phyloP scores from a whole-genome alignment of 2,888 invertebrate species.

The Rosalia funebris region DNA sequence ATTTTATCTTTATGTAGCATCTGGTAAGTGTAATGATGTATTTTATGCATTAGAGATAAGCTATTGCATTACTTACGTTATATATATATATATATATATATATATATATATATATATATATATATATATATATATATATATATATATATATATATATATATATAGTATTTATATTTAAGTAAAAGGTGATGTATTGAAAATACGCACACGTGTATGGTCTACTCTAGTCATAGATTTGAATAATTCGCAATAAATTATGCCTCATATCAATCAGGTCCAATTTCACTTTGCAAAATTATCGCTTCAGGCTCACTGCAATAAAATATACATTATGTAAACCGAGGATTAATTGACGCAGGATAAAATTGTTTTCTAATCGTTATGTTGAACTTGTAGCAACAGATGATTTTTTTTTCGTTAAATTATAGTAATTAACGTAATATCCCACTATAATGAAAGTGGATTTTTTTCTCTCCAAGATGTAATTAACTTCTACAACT shows the following conservation, averaged over 20 bases:
- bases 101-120: no score
- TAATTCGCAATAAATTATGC: slow-evolving; percentile 12
- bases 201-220: slow-evolving; percentile 1
- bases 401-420: not conserved
- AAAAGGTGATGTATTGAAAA: slow-evolving; percentile 19
- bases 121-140: no score
- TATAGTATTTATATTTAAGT: slow-evolving; percentile 1
- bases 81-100: no score
- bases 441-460: not conserved
- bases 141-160: no score
- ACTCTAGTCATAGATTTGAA: not conserved
- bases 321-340: slow-evolving; percentile 27
- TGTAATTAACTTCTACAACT: no score
- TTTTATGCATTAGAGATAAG: slow-evolving; percentile 12
- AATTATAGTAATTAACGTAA: slow-evolving; percentile 10
- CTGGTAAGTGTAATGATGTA: slow-evolving; percentile 31
- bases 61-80: slow-evolving; percentile 3
- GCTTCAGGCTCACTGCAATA: slow-evolving; percentile 4
- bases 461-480: no score
- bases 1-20: slow-evolving; percentile 37
- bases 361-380: slow-evolving; percentile 31
- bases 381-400: slow-evolving; percentile 33
- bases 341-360: slow-evolving; percentile 16
- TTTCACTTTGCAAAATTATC: slow-evolving; percentile 13
- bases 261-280: slow-evolving; percentile 12